Evolutionary conservation across 2,113 vertebrate species (phyloP).

Genomic region (Pyxicephalus adspersus): DNA sequence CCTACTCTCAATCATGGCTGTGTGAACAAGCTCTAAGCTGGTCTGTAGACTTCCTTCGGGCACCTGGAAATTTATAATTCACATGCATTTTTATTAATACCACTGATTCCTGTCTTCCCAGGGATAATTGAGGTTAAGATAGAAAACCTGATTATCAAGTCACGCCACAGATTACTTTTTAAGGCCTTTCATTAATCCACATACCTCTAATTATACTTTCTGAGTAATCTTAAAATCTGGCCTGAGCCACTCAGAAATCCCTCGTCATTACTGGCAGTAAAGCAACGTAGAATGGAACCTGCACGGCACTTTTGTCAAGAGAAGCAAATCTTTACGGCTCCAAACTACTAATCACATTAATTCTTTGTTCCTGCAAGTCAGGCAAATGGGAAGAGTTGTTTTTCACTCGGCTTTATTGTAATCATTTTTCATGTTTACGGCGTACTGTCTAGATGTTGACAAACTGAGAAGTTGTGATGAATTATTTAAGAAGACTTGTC

Average conservation of each 20-base stretch:
- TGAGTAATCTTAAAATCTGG: not conserved
- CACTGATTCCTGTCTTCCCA: not conserved
- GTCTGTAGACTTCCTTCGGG: no score
- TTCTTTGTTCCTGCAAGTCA: constrained; percentile 20
- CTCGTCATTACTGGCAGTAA: not conserved
- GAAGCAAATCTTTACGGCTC: constrained; percentile 1
- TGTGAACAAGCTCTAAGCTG: no score
- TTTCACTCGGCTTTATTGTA: constrained; percentile 47
- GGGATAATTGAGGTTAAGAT: constrained; percentile 1
- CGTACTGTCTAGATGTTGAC: constrained; percentile 28
- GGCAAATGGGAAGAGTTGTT: constrained; percentile 33
- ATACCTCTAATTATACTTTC: constrained; percentile 40
- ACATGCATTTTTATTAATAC: not conserved
- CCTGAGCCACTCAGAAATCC: not conserved
- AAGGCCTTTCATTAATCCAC: constrained; percentile 4
- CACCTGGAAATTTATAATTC: no score
- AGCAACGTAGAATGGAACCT: not conserved
- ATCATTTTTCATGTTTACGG: constrained; percentile 52
- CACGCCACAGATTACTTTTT: constrained; percentile 3
- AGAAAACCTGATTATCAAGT: constrained; percentile 16
- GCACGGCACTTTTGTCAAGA: constrained; percentile 9
- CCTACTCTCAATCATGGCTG: no score
- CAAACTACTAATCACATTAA: constrained; percentile 45
- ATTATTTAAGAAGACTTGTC: constrained; percentile 53
- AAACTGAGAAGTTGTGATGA: constrained; percentile 41